Conservation (phyloP, 2,888 invertebrate species). For the Gastrophysa polygoni region DNA sequence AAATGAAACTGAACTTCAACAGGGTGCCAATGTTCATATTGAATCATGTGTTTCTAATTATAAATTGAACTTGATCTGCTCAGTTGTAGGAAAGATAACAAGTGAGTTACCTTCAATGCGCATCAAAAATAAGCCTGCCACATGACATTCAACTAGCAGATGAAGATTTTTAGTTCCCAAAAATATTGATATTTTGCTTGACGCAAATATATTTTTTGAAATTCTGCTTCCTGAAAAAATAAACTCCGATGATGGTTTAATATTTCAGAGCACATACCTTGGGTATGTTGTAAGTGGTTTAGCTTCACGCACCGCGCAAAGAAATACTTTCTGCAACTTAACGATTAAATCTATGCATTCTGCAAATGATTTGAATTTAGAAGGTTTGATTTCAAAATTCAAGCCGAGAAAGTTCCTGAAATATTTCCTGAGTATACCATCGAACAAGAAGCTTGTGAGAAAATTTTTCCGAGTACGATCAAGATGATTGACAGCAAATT, state of each 20-base stretch:
- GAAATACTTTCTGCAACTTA: neutral
- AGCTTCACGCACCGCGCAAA: neutral
- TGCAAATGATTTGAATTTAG: neutral
- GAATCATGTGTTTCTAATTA: neutral
- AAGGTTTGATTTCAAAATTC: neutral
- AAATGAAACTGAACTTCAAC: neutral
- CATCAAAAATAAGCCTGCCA: neutral
- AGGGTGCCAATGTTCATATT: neutral
- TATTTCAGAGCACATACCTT: neutral
- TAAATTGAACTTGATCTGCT: neutral
- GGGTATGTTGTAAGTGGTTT: neutral
- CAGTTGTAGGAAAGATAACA: constrained; percentile 5
- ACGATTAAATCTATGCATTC: neutral
- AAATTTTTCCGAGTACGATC: neutral
- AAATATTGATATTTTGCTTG: neutral
- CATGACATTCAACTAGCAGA: neutral
- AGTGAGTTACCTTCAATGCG: neutral
- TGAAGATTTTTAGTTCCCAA: neutral
- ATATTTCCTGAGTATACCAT: neutral
- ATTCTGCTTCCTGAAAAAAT: neutral
- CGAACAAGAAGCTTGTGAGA: constrained; percentile 10
- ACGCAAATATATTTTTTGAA: neutral
- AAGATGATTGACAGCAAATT: constrained; percentile 5
- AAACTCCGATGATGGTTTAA: neutral
- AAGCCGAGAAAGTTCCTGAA: neutral